Evolutionary conservation across 2,113 vertebrate genomes (phyloP), one percentile per base, ranked within the genome.

Genomic region (Cynocephalus volans): DNA sequence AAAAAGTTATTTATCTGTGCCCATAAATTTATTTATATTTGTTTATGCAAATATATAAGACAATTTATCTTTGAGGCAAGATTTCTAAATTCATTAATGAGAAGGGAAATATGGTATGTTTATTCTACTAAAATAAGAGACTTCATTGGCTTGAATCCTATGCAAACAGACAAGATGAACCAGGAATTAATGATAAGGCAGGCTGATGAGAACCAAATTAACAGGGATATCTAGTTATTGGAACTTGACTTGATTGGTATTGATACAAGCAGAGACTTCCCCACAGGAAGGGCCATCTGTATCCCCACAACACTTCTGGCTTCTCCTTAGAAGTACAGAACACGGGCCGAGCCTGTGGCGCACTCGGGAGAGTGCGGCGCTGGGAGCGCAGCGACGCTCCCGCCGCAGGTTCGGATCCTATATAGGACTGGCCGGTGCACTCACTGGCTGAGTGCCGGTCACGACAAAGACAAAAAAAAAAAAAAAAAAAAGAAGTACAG

Each of bases 81-180:
- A 96, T 52, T 92, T 96, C 56, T 58, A 85, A 52, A 54, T 62
- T 67, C 67, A 83, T 3, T 91, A 41, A 95, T 54, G 77, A 84
- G 52, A 91, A 91, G 54, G 28, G 72, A 81, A 77, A 82, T 76
- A 93, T 62, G 45, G n/a, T 92, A 45, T 69, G 24, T 90, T 93
- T 88, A 69, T 73, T 87, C 13, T 54, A 58, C 10, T 87, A 21
- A 48, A 96, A 58, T 65, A 90, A 83, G 33, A 81, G 36, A 67
- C 21, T 83, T 76, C 50, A 91, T 8, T 95, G 56, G 50, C 76
- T 81, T n/a, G 52, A 82, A 76, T 82, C 54, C 69, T 64, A 64
- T 36, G 33, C 28, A 73, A 62, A 94, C 67, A 41, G 23, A 52
- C 36, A 88, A 87, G 69, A 94, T 87, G 65, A 95, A 90, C 23